Base-by-base conservation (phyloP, 2,888 invertebrate genomes). In the Eudasyphora cyanicolor region DNA sequence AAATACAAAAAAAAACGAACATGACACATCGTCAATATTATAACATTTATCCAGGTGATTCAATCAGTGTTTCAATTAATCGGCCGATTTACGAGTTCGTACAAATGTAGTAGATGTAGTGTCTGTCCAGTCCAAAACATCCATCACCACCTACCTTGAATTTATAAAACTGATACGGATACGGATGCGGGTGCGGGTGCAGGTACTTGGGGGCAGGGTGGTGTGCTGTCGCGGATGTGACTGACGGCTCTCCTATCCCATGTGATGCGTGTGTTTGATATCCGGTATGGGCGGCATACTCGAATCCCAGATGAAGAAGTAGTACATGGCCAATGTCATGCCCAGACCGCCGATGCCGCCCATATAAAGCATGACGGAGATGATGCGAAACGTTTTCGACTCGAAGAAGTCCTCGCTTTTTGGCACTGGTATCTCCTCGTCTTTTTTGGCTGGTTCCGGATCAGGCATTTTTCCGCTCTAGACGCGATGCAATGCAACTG, bases 241-340 rank as follows among this genome's bases (percentile, higher is more conserved):
- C n/a, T 69, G 29, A 8, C 73, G 45, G 60, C 57, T 70, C 32
- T 57, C 38, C 81, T 91, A 91, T 79, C 91, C 91, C 82, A 89
- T 87, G 45, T 90, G 91, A 69, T 90, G 91, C 87, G 90, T 90
- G 35, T 89, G 91, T 87, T 90, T 91, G 79, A 90, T 89, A 51
- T 89, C 88, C 62, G 91, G 91, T 79, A 91, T 78, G 10, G 91
- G 89, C 42, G 91, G 91, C 91, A 91, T 91, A 29, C 89, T 88
- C 2, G 91, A 91, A 60, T 91, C 91, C 91, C 91, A 91, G 35
- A 91, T 89, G 82, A 91, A 91, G 0, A 91, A 82, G 85, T 91
- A 90, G 78, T 92, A 91, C 78, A 90, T 87, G 32, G 91, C 92
- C 79, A 91, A 80, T 1, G 90, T 87, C 82, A 91, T 87, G 14